Evolutionary conservation across 1,140 invertebrate species (phyloP), one percentile per base, ranked within the genome.

Genomic region (Lepidotrigona ventralis): DNA sequence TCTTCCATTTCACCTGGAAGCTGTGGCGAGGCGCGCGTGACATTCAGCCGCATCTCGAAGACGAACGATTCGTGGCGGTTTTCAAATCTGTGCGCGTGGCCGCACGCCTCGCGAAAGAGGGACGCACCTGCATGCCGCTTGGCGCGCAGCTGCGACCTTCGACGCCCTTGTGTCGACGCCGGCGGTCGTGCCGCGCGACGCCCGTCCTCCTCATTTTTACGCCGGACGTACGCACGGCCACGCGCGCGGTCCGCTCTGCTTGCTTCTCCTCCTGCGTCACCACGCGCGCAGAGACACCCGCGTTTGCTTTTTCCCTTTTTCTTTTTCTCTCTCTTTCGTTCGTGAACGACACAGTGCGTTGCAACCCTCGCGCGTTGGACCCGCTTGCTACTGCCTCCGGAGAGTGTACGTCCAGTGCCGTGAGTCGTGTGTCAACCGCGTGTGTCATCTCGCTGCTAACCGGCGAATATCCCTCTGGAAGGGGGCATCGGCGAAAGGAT

Each of bases 101-200:
- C 83, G 81, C 81, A 53, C 12, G 56, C 64, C 78, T 39, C 66
- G 69, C 58, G 66, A 90, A 84, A 90, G 84, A 87, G 80, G 88
- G 85, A 90, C 85, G 90, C 89, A 93, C 90, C 90, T 93, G 91
- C 89, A 90, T 88, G 79, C 56, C 64, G 81, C 74, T 70, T 54
- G 87, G 64, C 88, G 92, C 91, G 90, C 91, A 91, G 86, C 89
- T 93, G 90, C 91, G 92, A 93, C 93, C 93, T 93, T 93, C 89
- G 81, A 86, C 86, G 93, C 90, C 93, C 93, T 93, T 93, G 92
- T 88, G 69, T 83, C 76, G 79, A 53, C 84, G 69, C 86, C 76
- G 79, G 56, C 84, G 80, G 66, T 86, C 81, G 64, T 89, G 85
- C 86, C 87, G 85, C 86, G 88, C 79, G 87, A 88, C 88, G 89